Evolutionary conservation across 2,888 invertebrate genomes (phyloP), one percentile per base, ranked within the genome.

Genomic region (Lasioglossum villosulum): DNA sequence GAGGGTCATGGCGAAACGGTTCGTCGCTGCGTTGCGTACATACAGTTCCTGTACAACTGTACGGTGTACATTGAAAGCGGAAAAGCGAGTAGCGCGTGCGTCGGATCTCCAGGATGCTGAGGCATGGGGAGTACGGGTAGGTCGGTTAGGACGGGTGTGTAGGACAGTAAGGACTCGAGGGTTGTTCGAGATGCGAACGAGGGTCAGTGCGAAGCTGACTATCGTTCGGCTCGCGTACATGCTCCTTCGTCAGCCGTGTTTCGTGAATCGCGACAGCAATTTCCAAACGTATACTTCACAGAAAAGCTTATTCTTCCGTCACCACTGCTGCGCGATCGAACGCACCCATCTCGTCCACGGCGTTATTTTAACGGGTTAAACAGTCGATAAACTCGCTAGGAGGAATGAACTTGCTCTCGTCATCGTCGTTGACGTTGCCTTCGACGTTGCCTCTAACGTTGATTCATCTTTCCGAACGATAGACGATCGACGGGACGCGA

Each of bases 141-240:
- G 72, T 37, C 80, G 72, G 70, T 63, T 71, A 83, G 82, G 72
- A 76, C 70, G 75, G 45, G 59, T 72, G 71, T 72, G 71, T 72
- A 75, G 72, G 82, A 71, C 78, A 79, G 78, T 82, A 86, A 80
- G 85, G 86, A 86, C 75, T 84, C 77, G 88, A 86, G 88, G 90
- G 88, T 88, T 88, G 90, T 89, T 88, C 89, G 84, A 91, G 88
- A 91, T 92, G 93, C 91, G 92, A 91, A 91, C 91, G 90, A 88
- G 89, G 76, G 66, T 39, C 90, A 93, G 92, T 93, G 86, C 82
- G 88, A 88, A 87, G 83, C 80, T 59, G 88, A 86, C 88, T 73
- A 76, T 83, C 82, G 78, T 52, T 80, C 82, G 78, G 78, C 68
- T 72, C 82, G 80, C 30, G 6, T 66, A 73, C 42, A 45, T 45